Conservation (phyloP, 2,797 vertebrate genomes). For the Sarcophilus harrisii region DNA sequence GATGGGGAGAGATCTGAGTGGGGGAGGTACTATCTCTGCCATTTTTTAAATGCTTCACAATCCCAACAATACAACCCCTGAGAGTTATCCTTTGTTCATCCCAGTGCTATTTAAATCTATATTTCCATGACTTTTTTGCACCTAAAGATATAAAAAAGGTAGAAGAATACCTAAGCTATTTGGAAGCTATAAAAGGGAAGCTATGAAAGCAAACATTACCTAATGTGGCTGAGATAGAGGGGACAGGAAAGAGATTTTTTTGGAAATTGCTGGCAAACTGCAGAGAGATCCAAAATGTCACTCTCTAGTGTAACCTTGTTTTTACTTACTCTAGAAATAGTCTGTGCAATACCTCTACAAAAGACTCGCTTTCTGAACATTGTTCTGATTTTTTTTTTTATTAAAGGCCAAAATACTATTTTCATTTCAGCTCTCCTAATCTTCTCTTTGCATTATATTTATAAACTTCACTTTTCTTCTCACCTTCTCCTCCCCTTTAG, state of each 20-base stretch:
- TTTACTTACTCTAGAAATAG: neutral
- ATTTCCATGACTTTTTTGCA: neutral
- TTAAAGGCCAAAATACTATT: accelerated
- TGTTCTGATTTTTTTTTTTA: neutral
- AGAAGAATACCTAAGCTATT: neutral
- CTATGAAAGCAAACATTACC: neutral
- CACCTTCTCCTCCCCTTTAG: neutral
- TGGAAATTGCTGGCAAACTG: neutral
- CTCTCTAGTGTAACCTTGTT: neutral
- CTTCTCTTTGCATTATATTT: neutral
- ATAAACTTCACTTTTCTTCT: neutral
- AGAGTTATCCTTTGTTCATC: neutral
- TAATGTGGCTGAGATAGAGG: neutral
- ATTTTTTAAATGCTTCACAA: neutral
- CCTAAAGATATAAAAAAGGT: neutral
- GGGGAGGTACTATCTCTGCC: neutral
- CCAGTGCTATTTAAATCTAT: neutral
- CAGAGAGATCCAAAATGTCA: neutral
- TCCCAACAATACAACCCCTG: neutral
- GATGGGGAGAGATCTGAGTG: neutral
- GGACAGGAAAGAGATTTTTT: neutral
- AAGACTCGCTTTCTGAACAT: neutral
- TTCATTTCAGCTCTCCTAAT: neutral
- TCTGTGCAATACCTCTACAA: constrained; percentile 22
- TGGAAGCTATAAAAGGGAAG: neutral